Evolutionary conservation across 2,797 vertebrate genomes (phyloP), one percentile per base, ranked within the genome.

Genomic region (Hypotaenidia okinawae): DNA sequence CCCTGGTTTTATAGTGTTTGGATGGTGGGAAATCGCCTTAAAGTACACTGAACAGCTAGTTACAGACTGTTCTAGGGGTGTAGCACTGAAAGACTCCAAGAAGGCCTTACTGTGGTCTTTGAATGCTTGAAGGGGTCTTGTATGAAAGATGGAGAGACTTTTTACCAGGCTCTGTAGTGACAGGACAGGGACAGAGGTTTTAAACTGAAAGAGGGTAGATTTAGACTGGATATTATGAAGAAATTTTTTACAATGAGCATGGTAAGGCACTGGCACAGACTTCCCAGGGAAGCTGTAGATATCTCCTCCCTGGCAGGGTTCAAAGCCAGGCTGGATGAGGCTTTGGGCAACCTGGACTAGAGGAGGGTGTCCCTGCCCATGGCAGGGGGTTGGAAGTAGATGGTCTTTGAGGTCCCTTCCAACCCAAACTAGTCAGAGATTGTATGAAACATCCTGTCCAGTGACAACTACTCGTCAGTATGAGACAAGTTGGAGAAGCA

Each of bases 71-170:
- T 83, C 12, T 57, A 37, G 28, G 27, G 7, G 5, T 37, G 13
- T 39, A 80, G 32, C 15, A 43, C 32, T 41, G 39, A 77, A 52
- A n/a, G 41, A 43, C 22, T 28, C 49, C 14, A 37, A 25, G 39
- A 52, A 59, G 13, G 41, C 27, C 7, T 58, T 69, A 33, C 3
- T 37, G 63, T 0, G 2, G 32, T 15, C 23, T 41, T 83, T 52
- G 61, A 67, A 0, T 4, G 1, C 54, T 88, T 74, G 69, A 69
- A 85, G 13, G 6, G 2, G 9, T 1, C 5, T 61, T 62, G 35
- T 25, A 69, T 43, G 16, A 78, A 85, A 79, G 6, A 61, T 19
- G 14, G 8, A 73, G 25, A 41, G 10, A 43, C 13, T 47, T 85
- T 62, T 35, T 70, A 49, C 39, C 25, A 66, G 11, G 33, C 13